These are phyloP conservation scores for Melitaea athalia DNA, from an alignment of 2,888 invertebrate species.

Conservation along the genomic window DNA sequence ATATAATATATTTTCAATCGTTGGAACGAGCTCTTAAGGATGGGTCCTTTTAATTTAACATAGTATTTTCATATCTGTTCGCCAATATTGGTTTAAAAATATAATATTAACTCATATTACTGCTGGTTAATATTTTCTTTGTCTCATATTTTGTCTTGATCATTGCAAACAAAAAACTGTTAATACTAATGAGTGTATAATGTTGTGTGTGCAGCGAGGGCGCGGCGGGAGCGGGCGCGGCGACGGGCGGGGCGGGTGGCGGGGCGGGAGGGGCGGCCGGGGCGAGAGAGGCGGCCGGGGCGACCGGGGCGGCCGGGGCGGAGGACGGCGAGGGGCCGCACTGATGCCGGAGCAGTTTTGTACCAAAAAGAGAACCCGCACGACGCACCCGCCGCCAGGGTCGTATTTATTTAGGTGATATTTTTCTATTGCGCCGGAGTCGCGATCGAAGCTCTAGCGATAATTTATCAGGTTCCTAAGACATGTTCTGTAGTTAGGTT, in stretches of 20 bases:
- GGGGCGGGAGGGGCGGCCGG: neutral
- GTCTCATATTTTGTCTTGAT: too few relatives aligned
- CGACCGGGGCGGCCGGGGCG: conserved; percentile 44
- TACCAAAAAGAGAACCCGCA: conserved; percentile 71
- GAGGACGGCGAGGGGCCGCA: conserved; percentile 58
- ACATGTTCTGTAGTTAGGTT: conserved; percentile 81
- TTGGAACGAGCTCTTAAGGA: too few relatives aligned
- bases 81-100: too few relatives aligned
- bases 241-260: too few relatives aligned
- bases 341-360: conserved; percentile 70
- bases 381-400: conserved; percentile 52
- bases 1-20: too few relatives aligned
- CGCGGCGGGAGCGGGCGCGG: conserved; percentile 16
- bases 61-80: too few relatives aligned
- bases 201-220: conserved; percentile 51
- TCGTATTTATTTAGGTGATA: conserved; percentile 82
- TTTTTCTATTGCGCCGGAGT: conserved; percentile 79
- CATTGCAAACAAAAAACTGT: too few relatives aligned
- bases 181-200: neutral
- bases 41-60: too few relatives aligned
- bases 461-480: conserved; percentile 83
- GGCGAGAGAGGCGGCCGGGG: conserved; percentile 26
- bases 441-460: conserved; percentile 77
- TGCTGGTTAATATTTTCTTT: too few relatives aligned
- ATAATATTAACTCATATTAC: too few relatives aligned